Evolutionary conservation across 2,113 vertebrate genomes (phyloP), one percentile per base, ranked within the genome.

Genomic region (Heterotis niloticus): DNA sequence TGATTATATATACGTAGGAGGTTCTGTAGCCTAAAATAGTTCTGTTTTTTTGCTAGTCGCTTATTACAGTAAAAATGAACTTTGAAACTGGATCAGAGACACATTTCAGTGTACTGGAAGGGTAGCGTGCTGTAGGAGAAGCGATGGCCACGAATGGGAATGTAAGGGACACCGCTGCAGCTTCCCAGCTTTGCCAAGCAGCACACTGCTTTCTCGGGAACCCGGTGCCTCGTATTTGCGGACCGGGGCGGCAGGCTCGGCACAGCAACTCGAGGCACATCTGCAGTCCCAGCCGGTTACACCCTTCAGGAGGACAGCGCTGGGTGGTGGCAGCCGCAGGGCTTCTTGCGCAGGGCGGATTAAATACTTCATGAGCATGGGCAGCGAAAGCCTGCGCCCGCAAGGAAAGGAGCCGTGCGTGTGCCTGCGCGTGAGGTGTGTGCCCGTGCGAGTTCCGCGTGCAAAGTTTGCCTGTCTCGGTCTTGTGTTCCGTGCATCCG

Each of bases 381-480:
- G 59, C 79, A 73, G 64, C 65, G 26, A 78, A 77, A 78, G 79
- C 78, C 79, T 56, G 64, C 76, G 80, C 67, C 70, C 66, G 51
- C 56, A 16, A 54, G 13, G 26, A 20, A 26, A 13, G 56, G 28
- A 10, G 24, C 52, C 12, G 16, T 75, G 59, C 44, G 62, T 9
- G 44, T 24, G 18, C 26, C 1, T 29, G 7, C 17, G 7, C 34
- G 34, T 44, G 34, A 44, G 34, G 34, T 78, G 10, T 29, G 28
- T 14, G 24, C n/a, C 18, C 54, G 51, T 72, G 18, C 54, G 69
- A 9, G 5, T 71, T 24, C 20, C 66, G 4, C 13, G 62, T 65
- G 76, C 52, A 54, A 23, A 14, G 54, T 77, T 4, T 66, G 75
- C 34, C 18, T 57, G 18, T 44, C 7, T 44, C 3, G 34, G 2